phyloP scores from a whole-genome alignment of 2,888 invertebrate species.

The Hypomecis punctinalis region DNA sequence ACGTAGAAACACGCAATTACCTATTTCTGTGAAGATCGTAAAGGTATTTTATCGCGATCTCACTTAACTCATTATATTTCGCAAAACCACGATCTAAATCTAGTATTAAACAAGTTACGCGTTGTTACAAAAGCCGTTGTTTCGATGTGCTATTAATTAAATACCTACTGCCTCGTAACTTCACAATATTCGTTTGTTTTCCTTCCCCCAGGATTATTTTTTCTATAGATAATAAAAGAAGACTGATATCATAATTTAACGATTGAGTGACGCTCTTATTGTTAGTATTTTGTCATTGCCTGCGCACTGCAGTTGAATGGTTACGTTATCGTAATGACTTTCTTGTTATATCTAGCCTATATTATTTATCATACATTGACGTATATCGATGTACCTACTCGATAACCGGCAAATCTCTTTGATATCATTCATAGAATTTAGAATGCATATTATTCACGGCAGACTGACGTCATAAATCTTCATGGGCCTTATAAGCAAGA shows the following conservation, averaged over 20 bases:
- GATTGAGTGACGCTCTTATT: constrained; percentile 14
- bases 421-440: not conserved
- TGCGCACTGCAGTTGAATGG: constrained; percentile 6
- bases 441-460: not conserved
- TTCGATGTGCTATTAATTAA: no score
- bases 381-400: constrained; percentile 1
- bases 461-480: not conserved
- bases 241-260: constrained; percentile 4
- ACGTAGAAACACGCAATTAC: no score
- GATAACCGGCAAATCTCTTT: not conserved
- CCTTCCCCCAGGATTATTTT: not conserved
- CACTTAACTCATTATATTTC: not conserved
- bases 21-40: not conserved
- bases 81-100: not conserved
- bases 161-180: not conserved
- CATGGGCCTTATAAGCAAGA: not conserved
- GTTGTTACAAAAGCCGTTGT: not conserved
- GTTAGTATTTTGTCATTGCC: constrained; percentile 10
- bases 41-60: no score
- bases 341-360: constrained; percentile 9
- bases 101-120: not conserved
- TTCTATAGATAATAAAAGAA: not conserved
- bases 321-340: constrained; percentile 14
- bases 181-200: not conserved
- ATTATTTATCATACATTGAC: constrained; percentile 21